Evolutionary conservation across 1,140 invertebrate species (phyloP).

Genomic region (Drosophila tristis): DNA sequence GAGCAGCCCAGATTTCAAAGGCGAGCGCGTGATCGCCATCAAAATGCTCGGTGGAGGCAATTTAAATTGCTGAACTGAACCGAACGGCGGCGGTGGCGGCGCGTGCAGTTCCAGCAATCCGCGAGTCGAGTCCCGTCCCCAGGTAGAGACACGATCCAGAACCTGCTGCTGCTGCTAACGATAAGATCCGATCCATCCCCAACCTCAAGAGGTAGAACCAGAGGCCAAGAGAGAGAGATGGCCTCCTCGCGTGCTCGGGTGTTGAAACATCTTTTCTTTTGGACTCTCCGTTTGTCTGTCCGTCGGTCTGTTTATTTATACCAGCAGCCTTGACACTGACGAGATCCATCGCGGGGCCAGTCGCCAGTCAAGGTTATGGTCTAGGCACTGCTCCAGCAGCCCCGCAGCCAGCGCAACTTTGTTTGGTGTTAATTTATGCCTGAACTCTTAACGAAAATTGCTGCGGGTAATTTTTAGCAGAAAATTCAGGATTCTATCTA

Average conservation of each 20-base stretch:
- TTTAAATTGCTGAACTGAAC: conserved; percentile 74
- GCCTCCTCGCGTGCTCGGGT: conserved; percentile 44
- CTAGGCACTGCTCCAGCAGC: conserved; percentile 49
- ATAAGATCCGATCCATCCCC: conserved; percentile 11
- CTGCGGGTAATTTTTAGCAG: conserved; percentile 40
- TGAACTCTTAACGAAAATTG: conserved; percentile 36
- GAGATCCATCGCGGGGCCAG: conserved; percentile 29
- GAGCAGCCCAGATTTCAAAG: conserved; percentile 66
- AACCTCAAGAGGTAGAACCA: background rate
- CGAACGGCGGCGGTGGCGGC: conserved; percentile 15
- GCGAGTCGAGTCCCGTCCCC: conserved; percentile 13
- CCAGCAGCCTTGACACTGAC: conserved; percentile 50
- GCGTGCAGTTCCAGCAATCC: conserved; percentile 38
- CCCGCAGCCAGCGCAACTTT: conserved; percentile 42
- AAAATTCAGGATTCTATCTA: background rate
- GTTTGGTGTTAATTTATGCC: conserved; percentile 66
- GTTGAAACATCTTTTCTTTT: conserved; percentile 39
- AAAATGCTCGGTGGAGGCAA: conserved; percentile 79
- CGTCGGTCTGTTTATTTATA: conserved; percentile 50
- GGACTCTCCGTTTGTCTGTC: conserved; percentile 5
- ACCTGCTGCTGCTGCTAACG: conserved; percentile 33
- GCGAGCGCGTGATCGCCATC: conserved; percentile 78
- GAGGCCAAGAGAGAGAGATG: background rate
- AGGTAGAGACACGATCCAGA: conserved; percentile 54
- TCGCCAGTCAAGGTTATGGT: conserved; percentile 61